phyloP scores from a whole-genome alignment of 2,888 invertebrate genomes.

The Pyrrhosoma nymphula region DNA sequence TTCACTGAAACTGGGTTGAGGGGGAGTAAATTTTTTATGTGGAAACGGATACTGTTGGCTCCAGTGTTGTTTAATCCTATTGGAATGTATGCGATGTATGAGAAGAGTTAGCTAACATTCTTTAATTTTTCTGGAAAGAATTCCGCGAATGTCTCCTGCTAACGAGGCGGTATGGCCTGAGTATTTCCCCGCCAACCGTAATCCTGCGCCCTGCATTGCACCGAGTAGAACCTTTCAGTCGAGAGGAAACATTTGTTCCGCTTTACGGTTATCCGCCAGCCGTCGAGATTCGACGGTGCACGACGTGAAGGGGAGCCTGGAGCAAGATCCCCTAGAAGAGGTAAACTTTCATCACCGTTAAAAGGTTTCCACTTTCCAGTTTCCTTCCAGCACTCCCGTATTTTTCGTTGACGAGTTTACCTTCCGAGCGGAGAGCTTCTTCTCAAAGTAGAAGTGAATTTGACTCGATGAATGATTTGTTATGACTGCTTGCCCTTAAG shows the following conservation, averaged over 20 bases:
- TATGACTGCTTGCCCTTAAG: too few species aligned
- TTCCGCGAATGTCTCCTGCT: not conserved
- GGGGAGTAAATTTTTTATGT: not conserved
- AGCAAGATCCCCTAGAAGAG: not conserved
- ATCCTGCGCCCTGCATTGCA: not conserved
- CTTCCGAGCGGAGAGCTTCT: too few species aligned
- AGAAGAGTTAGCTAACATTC: too few species aligned
- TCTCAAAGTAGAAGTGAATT: too few species aligned
- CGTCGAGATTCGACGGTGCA: not conserved
- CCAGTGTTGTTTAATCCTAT: not conserved
- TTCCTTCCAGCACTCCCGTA: not conserved
- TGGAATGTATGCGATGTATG: too few species aligned
- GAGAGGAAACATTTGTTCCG: slow-evolving; percentile 10
- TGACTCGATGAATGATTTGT: too few species aligned
- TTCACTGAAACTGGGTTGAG: not conserved
- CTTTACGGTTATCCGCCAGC: not conserved
- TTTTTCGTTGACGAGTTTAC: too few species aligned
- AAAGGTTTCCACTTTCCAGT: not conserved
- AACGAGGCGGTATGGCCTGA: not conserved
- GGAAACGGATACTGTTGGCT: not conserved
- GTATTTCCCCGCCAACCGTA: not conserved
- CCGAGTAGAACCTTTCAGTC: not conserved
- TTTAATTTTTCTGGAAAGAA: not conserved
- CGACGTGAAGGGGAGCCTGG: not conserved
- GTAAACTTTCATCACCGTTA: not conserved